Percentiles rank a stretch among this genome's conserved stretches.
phyloP scores from a whole-genome alignment of 1,140 invertebrate genomes.

The Rhynchophorus ferrugineus region DNA sequence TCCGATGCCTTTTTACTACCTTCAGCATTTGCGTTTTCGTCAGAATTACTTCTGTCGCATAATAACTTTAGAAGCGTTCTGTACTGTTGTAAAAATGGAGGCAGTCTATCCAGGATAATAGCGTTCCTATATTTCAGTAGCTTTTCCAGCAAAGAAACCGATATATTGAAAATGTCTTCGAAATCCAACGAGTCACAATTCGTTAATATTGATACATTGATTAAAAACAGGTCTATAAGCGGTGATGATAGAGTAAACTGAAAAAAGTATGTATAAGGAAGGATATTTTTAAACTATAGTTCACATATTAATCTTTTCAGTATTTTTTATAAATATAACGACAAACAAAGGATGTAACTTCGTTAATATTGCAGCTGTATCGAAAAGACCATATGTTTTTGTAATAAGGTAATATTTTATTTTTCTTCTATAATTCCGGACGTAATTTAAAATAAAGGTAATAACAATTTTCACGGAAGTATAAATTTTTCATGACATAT shows the following conservation, averaged over 20 bases:
- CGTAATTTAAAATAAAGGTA: no score
- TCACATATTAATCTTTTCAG: no score
- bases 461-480: no score
- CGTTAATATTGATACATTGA: conserved; percentile 16
- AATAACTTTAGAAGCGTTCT: conserved; percentile 26
- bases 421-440: no score
- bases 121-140: conserved; percentile 32
- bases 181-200: conserved; percentile 20
- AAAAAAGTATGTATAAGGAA: conserved; percentile 14
- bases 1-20: conserved; percentile 26
- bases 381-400: no score
- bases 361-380: no score
- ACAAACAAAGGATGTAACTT: no score
- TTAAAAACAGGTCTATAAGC: conserved; percentile 27
- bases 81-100: conserved; percentile 32
- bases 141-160: conserved; percentile 27
- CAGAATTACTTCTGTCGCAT: conserved; percentile 27
- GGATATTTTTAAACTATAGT: no score
- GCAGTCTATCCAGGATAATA: conserved; percentile 33
- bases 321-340: no score
- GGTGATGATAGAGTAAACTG: conserved; percentile 30
- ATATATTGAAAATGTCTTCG: conserved; percentile 14
- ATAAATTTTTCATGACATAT: no score
- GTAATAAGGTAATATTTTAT: no score
- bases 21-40: conserved; percentile 9